phyloP scores from a whole-genome alignment of 2,888 invertebrate genomes.

The Linhomoeus sp. region DNA sequence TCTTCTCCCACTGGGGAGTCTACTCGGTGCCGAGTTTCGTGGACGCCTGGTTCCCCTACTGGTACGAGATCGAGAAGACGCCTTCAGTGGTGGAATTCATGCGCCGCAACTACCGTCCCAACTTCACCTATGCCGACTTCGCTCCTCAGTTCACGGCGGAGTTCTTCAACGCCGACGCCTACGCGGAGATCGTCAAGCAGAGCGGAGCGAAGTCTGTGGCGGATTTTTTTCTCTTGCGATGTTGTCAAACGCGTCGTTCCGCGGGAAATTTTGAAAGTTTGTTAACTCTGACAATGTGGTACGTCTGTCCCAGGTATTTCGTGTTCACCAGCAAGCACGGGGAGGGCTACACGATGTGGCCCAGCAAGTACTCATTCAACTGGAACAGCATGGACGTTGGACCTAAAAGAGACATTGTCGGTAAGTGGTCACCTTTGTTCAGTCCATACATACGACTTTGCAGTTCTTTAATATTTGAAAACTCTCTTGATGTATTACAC shows the following conservation, averaged over 20 bases:
- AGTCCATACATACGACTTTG: too few species aligned
- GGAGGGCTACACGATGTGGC: conserved; percentile 36
- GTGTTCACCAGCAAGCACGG: conserved; percentile 36
- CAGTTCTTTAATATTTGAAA: too few species aligned
- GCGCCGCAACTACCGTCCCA: conserved; percentile 57
- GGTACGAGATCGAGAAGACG: conserved; percentile 19
- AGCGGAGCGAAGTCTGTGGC: conserved; percentile 59
- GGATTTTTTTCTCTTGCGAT: neutral
- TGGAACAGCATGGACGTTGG: conserved; percentile 36
- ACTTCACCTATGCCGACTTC: conserved; percentile 76
- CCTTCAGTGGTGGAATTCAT: conserved; percentile 50
- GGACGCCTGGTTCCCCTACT: conserved; percentile 54
- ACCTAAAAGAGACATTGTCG: conserved; percentile 33
- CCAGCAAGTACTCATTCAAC: conserved; percentile 32
- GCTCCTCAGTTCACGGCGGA: too few species aligned
- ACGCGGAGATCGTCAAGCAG: conserved; percentile 58
- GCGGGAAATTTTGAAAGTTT: too few species aligned
- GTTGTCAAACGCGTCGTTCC: conserved; percentile 4
- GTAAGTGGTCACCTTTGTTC: too few species aligned
- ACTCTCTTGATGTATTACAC: too few species aligned
- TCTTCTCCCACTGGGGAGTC: too few species aligned
- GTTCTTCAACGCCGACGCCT: conserved; percentile 57
- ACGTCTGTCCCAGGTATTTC: conserved; percentile 27
- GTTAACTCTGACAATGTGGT: neutral
- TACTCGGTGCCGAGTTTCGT: conserved; percentile 46